Base-by-base conservation (phyloP, 2,797 vertebrate genomes). In the Sebastes minor region DNA sequence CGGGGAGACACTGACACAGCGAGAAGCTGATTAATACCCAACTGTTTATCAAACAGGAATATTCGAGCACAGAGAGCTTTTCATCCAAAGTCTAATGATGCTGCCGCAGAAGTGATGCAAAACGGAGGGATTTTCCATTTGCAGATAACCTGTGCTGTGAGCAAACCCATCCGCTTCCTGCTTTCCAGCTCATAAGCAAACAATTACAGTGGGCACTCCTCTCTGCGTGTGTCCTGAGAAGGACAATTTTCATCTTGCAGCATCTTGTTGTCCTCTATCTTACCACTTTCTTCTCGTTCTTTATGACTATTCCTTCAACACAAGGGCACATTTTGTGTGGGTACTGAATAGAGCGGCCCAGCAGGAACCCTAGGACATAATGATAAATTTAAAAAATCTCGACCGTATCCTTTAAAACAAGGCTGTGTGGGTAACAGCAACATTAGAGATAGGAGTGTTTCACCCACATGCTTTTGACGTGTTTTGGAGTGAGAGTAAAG, bases 221-320 rank as follows among this genome's bases (percentile, higher is more conserved):
- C 90, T 73, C 86, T 82, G 84, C 38, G 20, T 61, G 85, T 72
- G 49, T 91, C 90, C 92, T 68, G 63, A 80, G 80, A 92, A 91
- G 91, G 80, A 89, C 83, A 83, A 91, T 95, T 89, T 91, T 76
- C 86, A 86, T 71, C 80, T 90, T 86, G 85, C 74, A 88, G 80
- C 56, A 46, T 90, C 83, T 84, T 73, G 78, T 72, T 78, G 71
- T 86, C 64, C 67, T 90, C 32, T 35, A 73, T 89, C 81, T 88
- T 81, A 33, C 33, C 56, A 52, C 73, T 67, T 22, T 27, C 38
- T 82, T 87, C 42, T 55, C 46, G 76, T 82, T 82, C 71, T 75
- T 78, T 77, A 66, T 62, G 82, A 76, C 71, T 78, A 56, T 82
- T 87, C 65, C 71, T 79, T 84, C 76, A 82, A 80, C 56, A 71